phyloP scores from a whole-genome alignment of 2,113 vertebrate genomes.

The Pluvianellus socialis region DNA sequence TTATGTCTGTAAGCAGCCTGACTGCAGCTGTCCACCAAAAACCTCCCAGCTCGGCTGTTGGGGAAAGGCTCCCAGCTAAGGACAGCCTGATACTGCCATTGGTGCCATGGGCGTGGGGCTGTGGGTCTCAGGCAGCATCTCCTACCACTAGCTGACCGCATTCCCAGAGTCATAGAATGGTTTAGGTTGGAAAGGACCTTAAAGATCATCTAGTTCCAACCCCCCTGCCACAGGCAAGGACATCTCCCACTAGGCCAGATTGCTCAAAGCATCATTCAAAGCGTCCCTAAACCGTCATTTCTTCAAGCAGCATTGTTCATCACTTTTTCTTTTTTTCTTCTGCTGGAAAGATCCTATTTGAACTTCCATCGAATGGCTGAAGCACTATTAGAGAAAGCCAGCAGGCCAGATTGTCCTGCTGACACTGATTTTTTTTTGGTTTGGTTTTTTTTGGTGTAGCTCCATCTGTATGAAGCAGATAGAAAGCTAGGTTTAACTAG shows the following conservation, averaged over 20 bases:
- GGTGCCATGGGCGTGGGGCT: accelerated
- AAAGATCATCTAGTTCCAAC: too few species aligned
- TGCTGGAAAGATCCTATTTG: background rate
- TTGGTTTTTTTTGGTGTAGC: background rate
- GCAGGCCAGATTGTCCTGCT: background rate
- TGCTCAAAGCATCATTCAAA: background rate
- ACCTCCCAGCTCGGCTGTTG: background rate
- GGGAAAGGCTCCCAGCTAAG: background rate
- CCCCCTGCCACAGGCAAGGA: too few species aligned
- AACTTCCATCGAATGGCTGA: background rate
- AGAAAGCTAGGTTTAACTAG: background rate
- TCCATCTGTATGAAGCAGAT: background rate
- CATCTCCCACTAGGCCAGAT: too few species aligned
- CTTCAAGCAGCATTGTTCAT: background rate
- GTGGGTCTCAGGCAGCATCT: background rate
- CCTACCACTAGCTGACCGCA: accelerated
- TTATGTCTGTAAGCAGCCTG: background rate
- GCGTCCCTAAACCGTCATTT: background rate
- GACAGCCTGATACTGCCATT: background rate
- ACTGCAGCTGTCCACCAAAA: background rate
- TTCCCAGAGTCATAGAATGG: too few species aligned
- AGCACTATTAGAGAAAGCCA: background rate
- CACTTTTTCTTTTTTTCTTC: background rate
- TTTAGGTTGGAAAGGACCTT: too few species aligned
- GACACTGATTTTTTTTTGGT: background rate